Conservation (phyloP, 1,140 invertebrate genomes). For the Apocrypta bakeri region DNA sequence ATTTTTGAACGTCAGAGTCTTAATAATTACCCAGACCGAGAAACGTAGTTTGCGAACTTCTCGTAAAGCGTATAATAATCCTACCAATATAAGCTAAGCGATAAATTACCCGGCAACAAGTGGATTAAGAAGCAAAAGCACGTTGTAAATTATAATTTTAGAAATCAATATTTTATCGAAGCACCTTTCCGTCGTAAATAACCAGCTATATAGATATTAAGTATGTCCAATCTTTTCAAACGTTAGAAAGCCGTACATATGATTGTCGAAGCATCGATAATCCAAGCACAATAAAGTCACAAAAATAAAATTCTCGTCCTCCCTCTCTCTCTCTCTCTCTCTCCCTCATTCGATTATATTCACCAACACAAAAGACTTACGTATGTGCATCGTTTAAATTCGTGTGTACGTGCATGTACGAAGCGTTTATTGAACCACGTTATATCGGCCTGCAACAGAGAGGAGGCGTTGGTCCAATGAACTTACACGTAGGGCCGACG, state of each 20-base stretch:
- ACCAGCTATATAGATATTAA: no score
- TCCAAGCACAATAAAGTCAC: neutral
- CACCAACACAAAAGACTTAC: neutral
- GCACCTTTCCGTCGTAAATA: neutral
- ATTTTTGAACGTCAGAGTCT: neutral
- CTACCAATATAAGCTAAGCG: no score
- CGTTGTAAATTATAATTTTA: neutral
- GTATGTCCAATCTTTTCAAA: no score
- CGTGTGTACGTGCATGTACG: neutral
- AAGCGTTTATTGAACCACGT: slow-evolving; percentile 36
- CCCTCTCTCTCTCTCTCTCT: no score
- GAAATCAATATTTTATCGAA: neutral
- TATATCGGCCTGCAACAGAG: slow-evolving; percentile 60
- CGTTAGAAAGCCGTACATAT: neutral
- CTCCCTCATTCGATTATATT: neutral
- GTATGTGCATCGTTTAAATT: slow-evolving; percentile 23
- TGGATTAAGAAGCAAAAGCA: neutral
- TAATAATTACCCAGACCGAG: no score
- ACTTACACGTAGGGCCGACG: slow-evolving; percentile 57
- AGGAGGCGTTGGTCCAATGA: slow-evolving; percentile 64
- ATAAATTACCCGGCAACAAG: neutral
- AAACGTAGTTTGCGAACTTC: no score
- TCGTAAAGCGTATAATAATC: no score
- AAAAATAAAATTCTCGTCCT: neutral
- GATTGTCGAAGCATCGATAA: neutral